A percentile compares a stretch with the other conserved stretches of the same genome.
Conservation (phyloP, 2,797 vertebrate species). For the Cephalopachus bancanus region DNA sequence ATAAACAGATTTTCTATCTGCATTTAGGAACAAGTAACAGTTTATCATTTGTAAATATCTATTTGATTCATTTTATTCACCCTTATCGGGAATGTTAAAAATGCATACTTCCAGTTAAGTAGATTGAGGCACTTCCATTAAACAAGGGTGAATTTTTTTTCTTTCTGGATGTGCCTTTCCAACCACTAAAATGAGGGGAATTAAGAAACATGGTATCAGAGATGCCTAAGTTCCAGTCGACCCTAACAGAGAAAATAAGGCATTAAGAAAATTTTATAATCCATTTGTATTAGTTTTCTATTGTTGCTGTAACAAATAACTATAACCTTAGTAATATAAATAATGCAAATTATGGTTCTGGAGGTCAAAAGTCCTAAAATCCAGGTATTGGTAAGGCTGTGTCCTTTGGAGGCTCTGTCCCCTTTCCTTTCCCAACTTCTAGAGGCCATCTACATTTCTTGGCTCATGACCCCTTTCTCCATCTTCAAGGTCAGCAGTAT, state of each 20-base stretch:
- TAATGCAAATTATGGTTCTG: neutral
- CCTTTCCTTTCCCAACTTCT: neutral
- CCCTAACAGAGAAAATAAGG: neutral
- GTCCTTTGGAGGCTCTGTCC: neutral
- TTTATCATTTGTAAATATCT: conserved; percentile 54
- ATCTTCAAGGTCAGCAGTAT: neutral
- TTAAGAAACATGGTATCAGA: neutral
- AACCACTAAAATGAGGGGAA: neutral
- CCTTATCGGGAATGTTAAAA: neutral
- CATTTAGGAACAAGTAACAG: neutral
- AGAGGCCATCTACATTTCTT: neutral
- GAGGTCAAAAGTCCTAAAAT: neutral
- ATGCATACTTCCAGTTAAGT: neutral
- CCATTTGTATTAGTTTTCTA: neutral
- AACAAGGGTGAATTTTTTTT: neutral
- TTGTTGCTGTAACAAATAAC: neutral
- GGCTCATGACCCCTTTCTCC: neutral
- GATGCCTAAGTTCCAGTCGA: neutral
- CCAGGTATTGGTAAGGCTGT: neutral
- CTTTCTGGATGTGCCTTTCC: neutral
- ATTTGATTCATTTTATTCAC: neutral
- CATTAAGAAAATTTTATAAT: neutral
- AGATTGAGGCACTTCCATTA: neutral
- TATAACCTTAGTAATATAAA: neutral
- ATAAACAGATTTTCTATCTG: conserved; percentile 8